Evolutionary conservation across 2,797 vertebrate species (phyloP).

Genomic region (Fringilla coelebs): DNA sequence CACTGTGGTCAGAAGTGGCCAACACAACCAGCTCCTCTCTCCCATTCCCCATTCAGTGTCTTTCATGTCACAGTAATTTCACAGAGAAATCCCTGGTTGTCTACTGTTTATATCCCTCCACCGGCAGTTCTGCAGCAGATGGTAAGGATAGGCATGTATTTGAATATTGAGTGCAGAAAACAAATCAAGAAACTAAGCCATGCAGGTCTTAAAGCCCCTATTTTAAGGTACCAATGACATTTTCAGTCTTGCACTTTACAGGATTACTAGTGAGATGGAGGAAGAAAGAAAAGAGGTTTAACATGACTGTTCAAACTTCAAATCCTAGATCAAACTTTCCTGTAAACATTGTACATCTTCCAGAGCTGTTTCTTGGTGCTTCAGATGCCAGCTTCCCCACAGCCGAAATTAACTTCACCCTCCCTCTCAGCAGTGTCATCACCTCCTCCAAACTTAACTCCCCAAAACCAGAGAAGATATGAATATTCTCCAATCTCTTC

Average conservation of each 20-base stretch:
- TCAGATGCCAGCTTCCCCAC: background rate
- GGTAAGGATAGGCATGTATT: background rate
- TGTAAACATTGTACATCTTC: background rate
- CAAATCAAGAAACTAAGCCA: background rate
- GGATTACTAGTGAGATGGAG: background rate
- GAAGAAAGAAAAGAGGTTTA: background rate
- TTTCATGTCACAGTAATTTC: background rate
- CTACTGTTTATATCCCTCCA: background rate
- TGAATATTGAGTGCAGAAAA: background rate
- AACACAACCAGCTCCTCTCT: background rate
- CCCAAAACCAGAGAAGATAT: background rate
- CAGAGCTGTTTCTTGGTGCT: background rate
- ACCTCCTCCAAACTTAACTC: constrained; percentile 31
- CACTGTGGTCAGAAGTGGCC: background rate
- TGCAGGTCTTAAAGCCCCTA: background rate
- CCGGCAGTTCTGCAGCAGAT: constrained; percentile 1
- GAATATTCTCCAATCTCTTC: constrained; percentile 38
- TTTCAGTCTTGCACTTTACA: background rate
- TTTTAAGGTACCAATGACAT: constrained; percentile 13
- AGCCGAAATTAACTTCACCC: constrained; percentile 15
- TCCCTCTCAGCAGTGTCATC: constrained; percentile 7
- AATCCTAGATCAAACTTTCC: background rate
- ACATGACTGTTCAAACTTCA: background rate
- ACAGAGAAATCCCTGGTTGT: background rate
- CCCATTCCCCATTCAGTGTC: background rate